Percentiles rank a stretch among this genome's conserved stretches.
Evolutionary conservation across 1,140 invertebrate genomes (phyloP).

Genomic region (Doryteuthis pealeii): DNA sequence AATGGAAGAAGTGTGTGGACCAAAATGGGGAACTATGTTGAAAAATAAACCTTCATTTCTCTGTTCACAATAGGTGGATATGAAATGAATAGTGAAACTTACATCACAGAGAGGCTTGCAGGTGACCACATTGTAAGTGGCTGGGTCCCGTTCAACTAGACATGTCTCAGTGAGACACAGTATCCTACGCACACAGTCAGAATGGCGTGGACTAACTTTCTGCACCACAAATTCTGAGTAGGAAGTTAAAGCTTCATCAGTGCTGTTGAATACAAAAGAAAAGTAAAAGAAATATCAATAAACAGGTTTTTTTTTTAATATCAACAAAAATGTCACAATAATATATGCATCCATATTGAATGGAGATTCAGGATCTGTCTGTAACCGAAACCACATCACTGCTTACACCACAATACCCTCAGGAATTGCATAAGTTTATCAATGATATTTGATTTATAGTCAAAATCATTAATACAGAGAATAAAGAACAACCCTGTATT

Average conservation of each 20-base stretch:
- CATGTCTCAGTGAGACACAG: conserved; percentile 96
- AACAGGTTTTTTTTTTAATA: not conserved
- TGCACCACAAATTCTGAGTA: conserved; percentile 59
- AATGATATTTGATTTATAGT: too few species aligned
- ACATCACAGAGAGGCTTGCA: conserved; percentile 85
- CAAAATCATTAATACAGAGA: too few species aligned
- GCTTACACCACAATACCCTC: too few species aligned
- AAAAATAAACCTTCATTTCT: too few species aligned
- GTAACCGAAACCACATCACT: too few species aligned
- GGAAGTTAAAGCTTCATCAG: conserved; percentile 58
- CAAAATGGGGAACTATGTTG: too few species aligned
- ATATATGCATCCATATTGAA: too few species aligned
- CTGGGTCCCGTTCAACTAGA: conserved; percentile 92
- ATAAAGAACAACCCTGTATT: too few species aligned
- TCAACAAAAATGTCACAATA: conserved; percentile 9
- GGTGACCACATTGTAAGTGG: conserved; percentile 90
- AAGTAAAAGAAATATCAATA: conserved; percentile 16
- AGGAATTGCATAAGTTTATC: too few species aligned
- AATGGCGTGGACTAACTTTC: conserved; percentile 52
- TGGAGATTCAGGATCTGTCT: too few species aligned
- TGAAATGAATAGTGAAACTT: conserved; percentile 28
- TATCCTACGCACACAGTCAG: conserved; percentile 71
- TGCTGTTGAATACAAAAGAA: conserved; percentile 34
- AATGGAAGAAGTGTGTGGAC: too few species aligned
- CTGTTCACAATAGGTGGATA: too few species aligned